phyloP scores from a whole-genome alignment of 2,113 vertebrate genomes.

The Pavo muticus region DNA sequence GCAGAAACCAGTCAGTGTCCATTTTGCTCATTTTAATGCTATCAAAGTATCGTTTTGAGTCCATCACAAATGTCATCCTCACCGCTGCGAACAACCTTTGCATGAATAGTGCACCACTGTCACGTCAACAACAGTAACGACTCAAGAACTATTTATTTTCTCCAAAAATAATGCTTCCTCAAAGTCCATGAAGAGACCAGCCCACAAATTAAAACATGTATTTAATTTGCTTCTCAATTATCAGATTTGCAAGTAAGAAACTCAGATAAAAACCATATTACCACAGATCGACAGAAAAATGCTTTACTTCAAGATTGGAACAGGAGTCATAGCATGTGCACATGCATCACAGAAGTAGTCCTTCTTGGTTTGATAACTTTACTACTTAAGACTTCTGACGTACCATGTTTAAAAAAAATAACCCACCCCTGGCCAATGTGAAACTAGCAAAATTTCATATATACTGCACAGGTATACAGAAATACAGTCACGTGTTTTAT shows the following conservation, averaged over 20 bases:
- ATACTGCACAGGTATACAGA: neutral
- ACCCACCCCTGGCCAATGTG: rapidly evolving
- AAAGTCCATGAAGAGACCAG: neutral
- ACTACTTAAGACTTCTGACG: neutral
- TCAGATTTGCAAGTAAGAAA: neutral
- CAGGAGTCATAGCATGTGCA: neutral
- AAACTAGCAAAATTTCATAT: neutral
- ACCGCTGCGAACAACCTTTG: neutral
- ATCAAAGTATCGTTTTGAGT: neutral
- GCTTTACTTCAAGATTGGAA: neutral
- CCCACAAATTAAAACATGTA: neutral
- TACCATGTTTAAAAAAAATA: rapidly evolving
- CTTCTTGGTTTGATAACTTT: neutral
- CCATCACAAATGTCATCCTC: neutral
- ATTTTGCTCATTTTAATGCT: neutral
- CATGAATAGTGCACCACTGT: neutral
- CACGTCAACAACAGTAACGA: neutral
- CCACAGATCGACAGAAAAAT: neutral
- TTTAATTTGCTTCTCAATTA: neutral
- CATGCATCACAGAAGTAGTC: neutral
- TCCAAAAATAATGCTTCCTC: neutral
- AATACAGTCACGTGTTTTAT: neutral
- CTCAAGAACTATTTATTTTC: neutral
- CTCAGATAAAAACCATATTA: neutral
- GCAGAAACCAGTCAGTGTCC: neutral